Percentiles rank a stretch among this genome's conserved stretches.
phyloP scores from a whole-genome alignment of 30 jellyfish, hydroid and myxozoan genomes.

The Phacellophora camtschatica region DNA sequence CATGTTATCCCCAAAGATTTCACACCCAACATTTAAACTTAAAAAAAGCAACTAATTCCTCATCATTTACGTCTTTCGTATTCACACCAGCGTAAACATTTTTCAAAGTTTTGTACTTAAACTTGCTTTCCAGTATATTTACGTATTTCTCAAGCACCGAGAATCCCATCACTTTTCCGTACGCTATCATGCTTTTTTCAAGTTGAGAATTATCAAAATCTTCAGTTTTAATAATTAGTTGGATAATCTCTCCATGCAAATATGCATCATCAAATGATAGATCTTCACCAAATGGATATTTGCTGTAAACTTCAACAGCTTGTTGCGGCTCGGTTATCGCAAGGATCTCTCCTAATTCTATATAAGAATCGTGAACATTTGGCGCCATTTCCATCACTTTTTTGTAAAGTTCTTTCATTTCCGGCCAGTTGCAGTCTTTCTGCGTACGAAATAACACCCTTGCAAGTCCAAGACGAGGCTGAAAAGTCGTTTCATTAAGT shows the following conservation, averaged over 20 bases:
- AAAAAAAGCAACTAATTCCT: constrained; percentile 58
- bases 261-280: constrained; percentile 69
- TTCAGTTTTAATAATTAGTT: constrained; percentile 49
- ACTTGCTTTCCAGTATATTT: constrained; percentile 46
- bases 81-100: constrained; percentile 67
- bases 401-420: constrained; percentile 22
- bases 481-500: constrained; percentile 18
- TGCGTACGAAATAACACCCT: constrained; percentile 42
- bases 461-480: constrained; percentile 83
- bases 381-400: constrained; percentile 71
- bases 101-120: constrained; percentile 16
- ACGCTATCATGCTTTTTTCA: constrained; percentile 46
- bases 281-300: constrained; percentile 56
- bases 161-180: constrained; percentile 73
- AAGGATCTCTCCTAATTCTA: constrained; percentile 68
- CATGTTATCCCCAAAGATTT: neutral
- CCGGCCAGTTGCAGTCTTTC: constrained; percentile 4
- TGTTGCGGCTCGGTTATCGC: constrained; percentile 48
- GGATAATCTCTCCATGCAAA: constrained; percentile 74
- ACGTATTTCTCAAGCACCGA: constrained; percentile 70
- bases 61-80: constrained; percentile 42
- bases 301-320: constrained; percentile 66
- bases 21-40: constrained; percentile 77
- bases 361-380: constrained; percentile 70
- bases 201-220: constrained; percentile 50